Evolutionary conservation across 2,888 invertebrate species (phyloP), one percentile per base, ranked within the genome.

Genomic region (Magallana nippona): DNA sequence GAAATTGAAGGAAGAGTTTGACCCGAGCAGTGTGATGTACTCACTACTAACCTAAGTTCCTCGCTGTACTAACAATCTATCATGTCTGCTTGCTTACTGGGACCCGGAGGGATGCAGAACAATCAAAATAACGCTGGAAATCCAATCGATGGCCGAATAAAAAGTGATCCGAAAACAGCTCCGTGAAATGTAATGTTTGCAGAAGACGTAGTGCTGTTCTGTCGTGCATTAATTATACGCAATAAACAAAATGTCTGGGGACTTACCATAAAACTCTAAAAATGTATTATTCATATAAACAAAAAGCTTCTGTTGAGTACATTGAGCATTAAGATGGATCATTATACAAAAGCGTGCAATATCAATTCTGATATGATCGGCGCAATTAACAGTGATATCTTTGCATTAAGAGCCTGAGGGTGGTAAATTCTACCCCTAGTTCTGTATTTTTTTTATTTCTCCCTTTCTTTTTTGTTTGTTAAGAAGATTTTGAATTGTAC

Each of bases 111-210:
- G 32, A 71, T 71, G 44, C 71, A 71, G 32, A 15, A 32, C 15
- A 71, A 27, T 32, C 13, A 71, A 71, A 71, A 32, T 71, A 71
- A 71, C 71, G 13, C 27, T 5, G 32, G 32, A 71, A 71, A 71
- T 71, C 71, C 71, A 71, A 71, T 71, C 71, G 71, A 71, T 71
- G 27, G 22, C 27, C 27, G 13, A 71, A 71, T 27, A 71, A 71
- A 71, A 22, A 10, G 22, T 22, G 15, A 71, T 13, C 71, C 22
- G 22, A 32, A 71, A 71, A 71, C 71, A 71, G 71, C 27, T 71
- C 22, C 44, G 8, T 11, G 71, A 27, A 71, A 27, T 71, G 27
- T n/a, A 2, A 22, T 71, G 19, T 71, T 71, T 22, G 11, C 15
- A 27, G 71, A 27, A 22, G 32, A 71, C 15, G 71, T 44, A 32